Evolutionary conservation across 2,888 invertebrate species (phyloP).

Genomic region (Stenodema calcarata): DNA sequence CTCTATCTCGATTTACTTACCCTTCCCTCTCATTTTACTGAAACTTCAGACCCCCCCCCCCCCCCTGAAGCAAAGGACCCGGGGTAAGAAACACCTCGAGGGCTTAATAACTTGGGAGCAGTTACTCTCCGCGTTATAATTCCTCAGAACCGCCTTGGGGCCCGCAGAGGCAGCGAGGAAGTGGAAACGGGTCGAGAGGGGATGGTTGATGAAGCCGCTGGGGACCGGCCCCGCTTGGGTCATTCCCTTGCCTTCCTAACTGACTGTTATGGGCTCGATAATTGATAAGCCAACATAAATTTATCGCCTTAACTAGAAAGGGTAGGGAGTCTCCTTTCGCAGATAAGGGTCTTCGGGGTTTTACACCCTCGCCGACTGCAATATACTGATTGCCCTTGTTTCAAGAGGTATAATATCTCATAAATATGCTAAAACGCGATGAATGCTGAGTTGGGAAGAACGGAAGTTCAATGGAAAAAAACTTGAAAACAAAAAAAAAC

Average conservation of each 20-base stretch:
- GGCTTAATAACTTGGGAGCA: not conserved
- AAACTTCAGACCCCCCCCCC: not conserved
- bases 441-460: too few relatives aligned
- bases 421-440: not conserved
- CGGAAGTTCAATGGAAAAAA: too few relatives aligned
- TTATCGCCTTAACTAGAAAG: not conserved
- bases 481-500: not conserved
- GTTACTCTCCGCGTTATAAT: not conserved
- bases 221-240: not conserved
- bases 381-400: not conserved
- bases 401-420: not conserved
- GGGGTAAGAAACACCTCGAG: not conserved
- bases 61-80: not conserved
- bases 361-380: not conserved
- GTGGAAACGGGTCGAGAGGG: not conserved
- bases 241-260: not conserved
- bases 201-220: not conserved
- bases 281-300: conserved; percentile 2
- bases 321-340: not conserved
- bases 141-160: not conserved
- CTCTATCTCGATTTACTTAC: not conserved
- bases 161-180: not conserved
- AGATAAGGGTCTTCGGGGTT: not conserved
- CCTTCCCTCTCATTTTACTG: not conserved
- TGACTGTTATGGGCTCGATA: not conserved